Conservation (phyloP, 2,113 vertebrate species). For the Vulpes lagopus region DNA sequence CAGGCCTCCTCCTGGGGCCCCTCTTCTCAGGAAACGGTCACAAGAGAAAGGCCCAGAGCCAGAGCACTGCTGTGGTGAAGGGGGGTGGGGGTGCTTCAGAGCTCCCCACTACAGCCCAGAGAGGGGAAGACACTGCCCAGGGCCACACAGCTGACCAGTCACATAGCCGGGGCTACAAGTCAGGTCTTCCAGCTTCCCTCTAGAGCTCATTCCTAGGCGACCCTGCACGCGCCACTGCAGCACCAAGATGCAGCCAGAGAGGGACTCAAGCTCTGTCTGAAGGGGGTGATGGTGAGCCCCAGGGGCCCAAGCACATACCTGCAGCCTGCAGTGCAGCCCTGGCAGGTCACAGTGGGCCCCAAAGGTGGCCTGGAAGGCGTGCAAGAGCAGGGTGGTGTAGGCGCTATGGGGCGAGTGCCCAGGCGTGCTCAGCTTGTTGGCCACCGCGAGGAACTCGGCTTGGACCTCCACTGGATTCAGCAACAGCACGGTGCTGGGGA, state of each 20-base stretch:
- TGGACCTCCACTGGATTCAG: constrained; percentile 94
- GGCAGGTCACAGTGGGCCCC: constrained; percentile 90
- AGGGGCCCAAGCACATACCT: constrained; percentile 86
- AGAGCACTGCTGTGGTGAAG: background rate
- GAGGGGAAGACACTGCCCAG: background rate
- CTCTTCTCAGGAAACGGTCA: background rate
- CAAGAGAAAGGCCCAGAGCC: background rate
- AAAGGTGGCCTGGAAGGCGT: constrained; percentile 94
- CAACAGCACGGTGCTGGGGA: constrained; percentile 94
- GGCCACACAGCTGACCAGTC: background rate
- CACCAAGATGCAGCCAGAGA: background rate
- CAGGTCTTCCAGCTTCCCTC: background rate
- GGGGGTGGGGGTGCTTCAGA: background rate
- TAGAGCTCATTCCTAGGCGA: background rate
- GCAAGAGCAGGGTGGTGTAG: constrained; percentile 91
- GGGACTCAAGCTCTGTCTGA: background rate
- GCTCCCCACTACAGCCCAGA: background rate
- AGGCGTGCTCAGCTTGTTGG: constrained; percentile 89
- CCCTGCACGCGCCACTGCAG: too few species aligned
- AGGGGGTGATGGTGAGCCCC: background rate
- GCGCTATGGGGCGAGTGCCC: constrained; percentile 86
- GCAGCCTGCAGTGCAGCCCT: constrained; percentile 87
- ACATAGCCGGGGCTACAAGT: background rate
- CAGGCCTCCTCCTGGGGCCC: background rate
- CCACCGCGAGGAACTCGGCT: constrained; percentile 92